phyloP scores from a whole-genome alignment of 2,888 invertebrate species.

The Eretmocerus hayati region DNA sequence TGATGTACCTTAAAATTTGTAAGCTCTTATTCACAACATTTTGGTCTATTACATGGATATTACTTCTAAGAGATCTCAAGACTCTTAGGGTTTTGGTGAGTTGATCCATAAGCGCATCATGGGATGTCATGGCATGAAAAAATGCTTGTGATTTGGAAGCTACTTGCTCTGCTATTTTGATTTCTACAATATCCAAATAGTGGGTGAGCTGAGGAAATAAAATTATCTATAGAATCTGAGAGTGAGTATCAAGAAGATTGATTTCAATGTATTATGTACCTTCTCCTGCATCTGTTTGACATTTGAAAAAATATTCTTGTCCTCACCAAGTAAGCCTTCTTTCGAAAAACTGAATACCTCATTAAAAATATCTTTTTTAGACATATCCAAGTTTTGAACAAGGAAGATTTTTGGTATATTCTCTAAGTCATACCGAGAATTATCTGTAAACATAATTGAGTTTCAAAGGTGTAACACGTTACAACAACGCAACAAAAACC shows the following conservation, averaged over 20 bases:
- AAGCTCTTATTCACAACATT: conserved; percentile 75
- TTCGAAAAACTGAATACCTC: conserved; percentile 71
- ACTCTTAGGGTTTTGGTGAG: conserved; percentile 76
- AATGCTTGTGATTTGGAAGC: conserved; percentile 94
- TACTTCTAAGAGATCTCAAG: conserved; percentile 65
- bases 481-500: too few species aligned
- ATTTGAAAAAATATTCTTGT: conserved; percentile 37
- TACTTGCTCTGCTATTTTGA: conserved; percentile 86
- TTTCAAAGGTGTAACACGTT: too few species aligned
- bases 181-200: conserved; percentile 91
- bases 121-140: conserved; percentile 97
- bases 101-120: conserved; percentile 94
- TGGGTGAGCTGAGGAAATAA: conserved; percentile 62
- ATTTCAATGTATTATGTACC: too few species aligned
- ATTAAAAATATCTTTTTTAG: conserved; percentile 73
- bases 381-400: conserved; percentile 69
- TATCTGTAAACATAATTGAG: conserved; percentile 44
- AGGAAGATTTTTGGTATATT: conserved; percentile 82
- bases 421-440: conserved; percentile 51
- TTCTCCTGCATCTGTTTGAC: conserved; percentile 74
- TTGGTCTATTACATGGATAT: conserved; percentile 70
- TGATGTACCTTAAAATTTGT: conserved; percentile 58
- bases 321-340: conserved; percentile 49
- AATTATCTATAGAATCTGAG: conserved; percentile 10
- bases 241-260: too few species aligned